Percentiles rank a stretch among this genome's conserved stretches.
Conservation (phyloP, 2,113 vertebrate species). For the Neolamprologus hecqui region DNA sequence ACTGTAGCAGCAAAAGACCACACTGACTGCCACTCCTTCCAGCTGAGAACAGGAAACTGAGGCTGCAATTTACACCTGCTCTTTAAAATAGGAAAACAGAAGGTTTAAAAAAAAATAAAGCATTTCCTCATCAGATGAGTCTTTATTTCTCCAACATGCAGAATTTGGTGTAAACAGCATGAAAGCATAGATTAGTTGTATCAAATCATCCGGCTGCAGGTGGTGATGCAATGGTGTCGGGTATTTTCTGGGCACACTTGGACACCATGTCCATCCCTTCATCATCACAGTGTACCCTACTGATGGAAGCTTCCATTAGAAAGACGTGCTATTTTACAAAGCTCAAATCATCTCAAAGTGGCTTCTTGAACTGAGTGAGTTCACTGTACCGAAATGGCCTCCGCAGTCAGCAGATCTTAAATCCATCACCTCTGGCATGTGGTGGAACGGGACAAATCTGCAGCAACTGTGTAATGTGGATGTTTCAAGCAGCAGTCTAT, state of each 20-base stretch:
- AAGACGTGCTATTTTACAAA: neutral
- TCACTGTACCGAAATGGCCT: neutral
- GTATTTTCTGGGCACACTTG: neutral
- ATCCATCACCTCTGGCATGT: neutral
- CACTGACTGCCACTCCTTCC: neutral
- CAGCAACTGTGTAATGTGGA: neutral
- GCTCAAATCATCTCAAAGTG: neutral
- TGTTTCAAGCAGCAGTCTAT: neutral
- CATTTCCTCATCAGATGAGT: neutral
- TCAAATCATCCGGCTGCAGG: rapidly evolving
- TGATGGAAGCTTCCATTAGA: neutral
- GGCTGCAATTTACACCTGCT: neutral
- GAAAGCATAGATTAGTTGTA: neutral
- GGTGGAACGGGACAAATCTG: neutral
- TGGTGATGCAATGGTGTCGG: neutral
- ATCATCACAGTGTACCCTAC: neutral
- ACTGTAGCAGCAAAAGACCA: neutral
- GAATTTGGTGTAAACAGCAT: neutral
- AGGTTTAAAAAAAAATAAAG: neutral
- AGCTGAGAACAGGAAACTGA: neutral
- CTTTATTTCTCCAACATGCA: neutral
- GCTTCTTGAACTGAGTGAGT: neutral
- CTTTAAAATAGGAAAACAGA: neutral
- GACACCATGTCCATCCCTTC: neutral
- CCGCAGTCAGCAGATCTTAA: neutral